Percentiles rank a stretch among this genome's conserved stretches.
Evolutionary conservation across 2,113 vertebrate species (phyloP).

Genomic region (Laticauda laticaudata): DNA sequence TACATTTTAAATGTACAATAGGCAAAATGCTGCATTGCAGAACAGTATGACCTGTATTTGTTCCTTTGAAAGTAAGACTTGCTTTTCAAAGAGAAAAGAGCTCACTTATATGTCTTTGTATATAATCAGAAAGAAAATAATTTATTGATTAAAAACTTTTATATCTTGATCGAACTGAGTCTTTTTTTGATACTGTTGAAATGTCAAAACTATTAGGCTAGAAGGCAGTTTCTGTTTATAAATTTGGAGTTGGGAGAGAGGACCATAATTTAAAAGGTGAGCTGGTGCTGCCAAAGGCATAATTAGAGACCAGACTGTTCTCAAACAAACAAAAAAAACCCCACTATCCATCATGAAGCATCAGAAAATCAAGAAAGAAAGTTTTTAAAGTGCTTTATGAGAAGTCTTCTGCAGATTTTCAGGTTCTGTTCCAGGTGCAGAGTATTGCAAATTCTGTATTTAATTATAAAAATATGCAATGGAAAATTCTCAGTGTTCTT

Average conservation of each 20-base stretch:
- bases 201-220: constrained; percentile 15
- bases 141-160: not conserved
- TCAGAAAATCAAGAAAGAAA: constrained; percentile 1
- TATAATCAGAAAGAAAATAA: constrained; percentile 25
- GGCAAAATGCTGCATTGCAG: constrained; percentile 26
- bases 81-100: not conserved
- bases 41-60: constrained; percentile 7
- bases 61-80: constrained; percentile 1
- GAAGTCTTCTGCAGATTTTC: not conserved
- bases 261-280: not conserved
- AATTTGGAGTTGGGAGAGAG: not conserved
- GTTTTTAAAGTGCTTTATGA: not conserved
- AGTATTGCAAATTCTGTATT: not conserved
- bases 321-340: not conserved
- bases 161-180: not conserved
- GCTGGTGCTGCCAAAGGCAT: not conserved
- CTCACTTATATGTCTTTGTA: not conserved
- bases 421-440: not conserved
- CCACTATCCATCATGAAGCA: not conserved
- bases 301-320: not conserved
- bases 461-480: not conserved
- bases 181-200: constrained; percentile 42
- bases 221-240: constrained; percentile 10
- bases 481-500: not conserved
- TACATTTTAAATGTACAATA: constrained; percentile 13